Base-by-base conservation (phyloP, 1,140 invertebrate genomes). In the Zaprionus inermis region DNA sequence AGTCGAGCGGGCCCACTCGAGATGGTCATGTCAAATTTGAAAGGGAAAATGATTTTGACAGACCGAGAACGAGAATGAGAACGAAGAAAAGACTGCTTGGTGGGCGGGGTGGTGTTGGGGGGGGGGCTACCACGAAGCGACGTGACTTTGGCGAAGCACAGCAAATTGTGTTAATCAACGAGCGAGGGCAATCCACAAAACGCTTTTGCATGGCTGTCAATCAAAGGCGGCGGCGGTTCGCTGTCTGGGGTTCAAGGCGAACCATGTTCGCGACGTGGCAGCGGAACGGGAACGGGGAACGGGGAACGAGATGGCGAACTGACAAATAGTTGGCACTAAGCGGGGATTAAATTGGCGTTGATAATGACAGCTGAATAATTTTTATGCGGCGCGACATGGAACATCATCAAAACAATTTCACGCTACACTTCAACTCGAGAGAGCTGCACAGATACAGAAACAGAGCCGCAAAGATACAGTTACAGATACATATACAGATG, bases 351-450 rank as follows among this genome's bases (percentile, higher is more conserved):
- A 74, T 61, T 64, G 64, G 38, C 76, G 71, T 80, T 83, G 79
- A 84, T 84, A 75, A 78, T 79, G 76, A 76, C 81, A 84, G 77
- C 72, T 76, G 81, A 81, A 76, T 84, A 72, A 81, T 76, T 78
- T 74, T 76, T n/a, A 74, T 82, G 66, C 73, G 70, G 64, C 68
- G 67, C 75, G 67, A 70, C 66, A 74, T 69, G 69, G 69, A 68
- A 77, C 66, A 66, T 68, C 64, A 76, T 81, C 83, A 79, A 76
- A 78, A 75, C 83, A 80, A 88, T 88, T 88, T 89, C 70, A 88
- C 60, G 83, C 83, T 67, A 88, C 83, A 89, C 79, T 88, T 89
- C 38, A 72, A 76, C 34, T 72, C 52, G 56, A 54, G 46, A 64
- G 36, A 64, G 36, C 58, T 44, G 72, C 72, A 69, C 34, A 67